A percentile compares a stretch with the other conserved stretches of the same genome.
These are phyloP conservation scores for Theonella swinhoei DNA, from an alignment of 37 sponge, comb jelly and placozoan genomes.

Conservation along the genomic window DNA sequence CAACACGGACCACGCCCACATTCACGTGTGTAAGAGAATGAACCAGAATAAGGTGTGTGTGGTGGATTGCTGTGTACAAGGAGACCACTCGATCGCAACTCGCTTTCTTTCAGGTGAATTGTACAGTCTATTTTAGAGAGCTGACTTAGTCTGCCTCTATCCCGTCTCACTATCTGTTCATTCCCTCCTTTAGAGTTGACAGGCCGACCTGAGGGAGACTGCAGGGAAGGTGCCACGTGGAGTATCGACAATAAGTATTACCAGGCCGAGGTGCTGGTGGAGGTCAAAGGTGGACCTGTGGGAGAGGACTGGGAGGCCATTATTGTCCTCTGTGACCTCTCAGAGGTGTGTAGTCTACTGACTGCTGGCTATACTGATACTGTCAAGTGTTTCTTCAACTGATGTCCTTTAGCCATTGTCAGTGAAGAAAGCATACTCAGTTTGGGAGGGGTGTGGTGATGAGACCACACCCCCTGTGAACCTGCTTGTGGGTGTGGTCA, in stretches of 20 bases:
- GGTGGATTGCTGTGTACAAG: background rate
- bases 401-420: background rate
- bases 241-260: constrained; percentile 74
- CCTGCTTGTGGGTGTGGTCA: constrained; percentile 39
- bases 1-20: no score
- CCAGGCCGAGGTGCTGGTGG: constrained; percentile 25
- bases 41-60: background rate
- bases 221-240: constrained; percentile 10
- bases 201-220: background rate
- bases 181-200: constrained; percentile 32
- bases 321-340: constrained; percentile 14
- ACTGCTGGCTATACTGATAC: no score
- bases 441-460: constrained; percentile 9
- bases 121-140: no score
- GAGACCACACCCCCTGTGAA: constrained; percentile 10
- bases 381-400: no score
- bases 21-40: no score
- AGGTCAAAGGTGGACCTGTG: background rate
- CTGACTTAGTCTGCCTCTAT: no score
- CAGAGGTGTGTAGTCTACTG: background rate
- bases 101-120: background rate
- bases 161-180: background rate
- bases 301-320: constrained; percentile 26
- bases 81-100: background rate
- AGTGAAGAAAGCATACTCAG: background rate